Conservation (phyloP, 2,113 vertebrate species). For the Archilochus colubris region DNA sequence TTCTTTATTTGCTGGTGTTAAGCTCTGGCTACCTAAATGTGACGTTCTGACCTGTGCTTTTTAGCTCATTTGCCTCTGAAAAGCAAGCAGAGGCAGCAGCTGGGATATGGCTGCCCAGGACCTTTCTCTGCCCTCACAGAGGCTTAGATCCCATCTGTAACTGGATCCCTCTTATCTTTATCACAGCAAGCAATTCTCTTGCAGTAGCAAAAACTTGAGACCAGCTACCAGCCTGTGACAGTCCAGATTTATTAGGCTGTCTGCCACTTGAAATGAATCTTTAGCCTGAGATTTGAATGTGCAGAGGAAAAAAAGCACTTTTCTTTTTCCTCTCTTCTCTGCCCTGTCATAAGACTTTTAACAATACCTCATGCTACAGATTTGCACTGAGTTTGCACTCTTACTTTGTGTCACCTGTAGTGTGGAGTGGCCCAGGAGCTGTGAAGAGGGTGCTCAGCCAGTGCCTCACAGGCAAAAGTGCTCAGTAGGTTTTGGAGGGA, state of each 20-base stretch:
- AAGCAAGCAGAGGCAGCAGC: not conserved
- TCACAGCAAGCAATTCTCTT: not conserved
- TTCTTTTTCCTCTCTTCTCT: not conserved
- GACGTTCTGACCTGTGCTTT: not conserved
- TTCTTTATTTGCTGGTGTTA: not conserved
- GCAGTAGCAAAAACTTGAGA: slow-evolving; percentile 17
- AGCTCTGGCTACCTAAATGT: not conserved
- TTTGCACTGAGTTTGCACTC: not conserved
- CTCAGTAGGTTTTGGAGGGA: not conserved
- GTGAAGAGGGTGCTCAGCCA: not conserved
- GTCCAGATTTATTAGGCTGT: slow-evolving; percentile 44
- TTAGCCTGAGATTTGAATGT: slow-evolving; percentile 32
- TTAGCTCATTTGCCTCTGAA: not conserved
- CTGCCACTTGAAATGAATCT: slow-evolving; percentile 28
- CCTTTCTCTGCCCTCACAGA: not conserved
- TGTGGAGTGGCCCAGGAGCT: not conserved
- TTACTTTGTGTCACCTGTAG: not conserved
- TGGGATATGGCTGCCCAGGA: not conserved
- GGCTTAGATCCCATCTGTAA: slow-evolving; percentile 40
- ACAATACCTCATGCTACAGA: not conserved
- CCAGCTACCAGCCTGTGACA: not conserved
- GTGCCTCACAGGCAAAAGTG: not conserved
- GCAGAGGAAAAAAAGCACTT: not conserved
- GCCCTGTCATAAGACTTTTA: not conserved
- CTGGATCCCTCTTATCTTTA: slow-evolving; percentile 24